A percentile compares a stretch with the other conserved stretches of the same genome.
These are phyloP conservation scores for Erebia epiphron DNA, from an alignment of 2,888 invertebrate genomes.

Conservation along the genomic window DNA sequence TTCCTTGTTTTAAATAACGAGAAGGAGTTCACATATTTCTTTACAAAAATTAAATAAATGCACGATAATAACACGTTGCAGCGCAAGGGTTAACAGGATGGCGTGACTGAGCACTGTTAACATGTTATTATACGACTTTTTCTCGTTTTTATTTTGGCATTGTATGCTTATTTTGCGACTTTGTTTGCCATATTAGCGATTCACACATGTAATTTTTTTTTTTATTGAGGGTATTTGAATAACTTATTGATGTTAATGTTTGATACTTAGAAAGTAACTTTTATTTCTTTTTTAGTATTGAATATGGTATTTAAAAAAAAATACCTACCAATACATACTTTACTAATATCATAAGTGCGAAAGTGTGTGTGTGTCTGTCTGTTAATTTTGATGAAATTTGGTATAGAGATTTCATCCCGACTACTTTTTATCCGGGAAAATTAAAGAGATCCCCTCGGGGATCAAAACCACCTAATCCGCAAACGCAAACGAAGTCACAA, in stretches of 20 bases:
- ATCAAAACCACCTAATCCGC: too few species aligned
- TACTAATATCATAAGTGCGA: too few species aligned
- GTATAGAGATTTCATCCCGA: too few species aligned
- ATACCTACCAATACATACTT: too few species aligned
- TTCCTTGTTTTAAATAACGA: slow-evolving; percentile 48
- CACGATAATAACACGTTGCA: slow-evolving; percentile 73
- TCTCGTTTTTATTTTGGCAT: slow-evolving; percentile 18
- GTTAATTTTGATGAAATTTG: too few species aligned
- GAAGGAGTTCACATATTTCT: slow-evolving; percentile 54
- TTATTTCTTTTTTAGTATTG: too few species aligned
- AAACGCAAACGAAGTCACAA: too few species aligned
- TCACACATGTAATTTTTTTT: background rate
- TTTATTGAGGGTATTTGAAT: background rate
- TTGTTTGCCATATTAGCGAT: slow-evolving; percentile 20
- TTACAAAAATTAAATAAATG: slow-evolving; percentile 76
- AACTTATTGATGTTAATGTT: background rate
- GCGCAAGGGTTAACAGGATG: slow-evolving; percentile 65
- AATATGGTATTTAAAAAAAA: too few species aligned
- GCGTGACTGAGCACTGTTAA: slow-evolving; percentile 79
- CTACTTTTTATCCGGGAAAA: too few species aligned
- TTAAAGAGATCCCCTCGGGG: too few species aligned
- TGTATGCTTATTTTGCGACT: slow-evolving; percentile 16
- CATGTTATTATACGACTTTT: slow-evolving; percentile 51
- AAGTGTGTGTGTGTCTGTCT: too few species aligned
- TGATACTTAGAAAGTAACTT: too few species aligned